These are phyloP conservation scores for Ceratothoa steindachneri DNA, from an alignment of 2,888 invertebrate species.

Conservation along the genomic window DNA sequence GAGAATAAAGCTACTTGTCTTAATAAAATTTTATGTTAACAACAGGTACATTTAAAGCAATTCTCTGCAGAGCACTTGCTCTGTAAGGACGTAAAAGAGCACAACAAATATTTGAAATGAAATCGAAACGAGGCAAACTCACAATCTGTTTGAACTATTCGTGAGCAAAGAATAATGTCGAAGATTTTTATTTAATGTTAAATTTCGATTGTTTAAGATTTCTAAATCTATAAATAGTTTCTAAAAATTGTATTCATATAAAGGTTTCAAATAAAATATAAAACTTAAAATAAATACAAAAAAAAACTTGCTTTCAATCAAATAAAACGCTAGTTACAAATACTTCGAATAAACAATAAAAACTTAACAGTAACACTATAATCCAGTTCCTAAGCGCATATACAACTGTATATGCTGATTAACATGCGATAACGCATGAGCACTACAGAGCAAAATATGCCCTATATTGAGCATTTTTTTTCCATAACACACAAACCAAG, in stretches of 20 bases:
- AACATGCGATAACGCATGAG: not conserved
- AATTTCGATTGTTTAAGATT: not conserved
- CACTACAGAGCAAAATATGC: not conserved
- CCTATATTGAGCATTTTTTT: not conserved
- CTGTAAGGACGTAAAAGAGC: not conserved
- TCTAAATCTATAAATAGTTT: not conserved
- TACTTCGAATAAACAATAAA: not conserved
- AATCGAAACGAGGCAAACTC: not conserved
- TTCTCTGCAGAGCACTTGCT: not conserved
- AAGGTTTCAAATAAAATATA: not conserved
- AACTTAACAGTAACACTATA: not conserved
- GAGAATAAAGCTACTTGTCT: too few relatives aligned
- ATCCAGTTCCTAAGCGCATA: not conserved
- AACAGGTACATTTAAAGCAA: not conserved
- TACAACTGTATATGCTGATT: not conserved
- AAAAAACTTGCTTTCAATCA: not conserved
- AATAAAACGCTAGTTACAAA: not conserved
- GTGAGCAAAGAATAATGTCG: not conserved
- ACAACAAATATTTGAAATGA: not conserved
- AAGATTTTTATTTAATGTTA: not conserved
- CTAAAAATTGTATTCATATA: not conserved
- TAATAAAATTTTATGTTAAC: not conserved
- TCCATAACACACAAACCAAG: not conserved
- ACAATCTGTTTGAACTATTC: not conserved
- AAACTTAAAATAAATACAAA: not conserved